These are phyloP conservation scores for Delichon dasypus DNA, from an alignment of 2,797 vertebrate genomes.

Conservation along the genomic window DNA sequence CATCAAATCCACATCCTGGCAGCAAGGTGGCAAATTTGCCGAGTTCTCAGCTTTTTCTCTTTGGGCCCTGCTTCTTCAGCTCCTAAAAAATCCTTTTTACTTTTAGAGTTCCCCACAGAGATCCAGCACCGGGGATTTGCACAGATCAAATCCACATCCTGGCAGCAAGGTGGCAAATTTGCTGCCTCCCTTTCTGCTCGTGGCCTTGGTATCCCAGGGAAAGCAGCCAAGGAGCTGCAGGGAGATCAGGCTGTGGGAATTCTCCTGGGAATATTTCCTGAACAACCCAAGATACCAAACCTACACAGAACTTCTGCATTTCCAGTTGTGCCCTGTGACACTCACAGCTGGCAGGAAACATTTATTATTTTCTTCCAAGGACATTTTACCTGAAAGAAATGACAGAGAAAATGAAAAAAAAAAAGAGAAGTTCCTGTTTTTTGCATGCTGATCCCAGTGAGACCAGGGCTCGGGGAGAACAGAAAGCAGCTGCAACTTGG, in stretches of 20 bases:
- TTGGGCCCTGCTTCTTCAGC: too few species aligned
- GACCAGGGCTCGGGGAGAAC: neutral
- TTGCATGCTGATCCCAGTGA: neutral
- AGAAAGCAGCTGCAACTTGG: neutral
- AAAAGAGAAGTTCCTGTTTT: fast-evolving
- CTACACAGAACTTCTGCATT: neutral
- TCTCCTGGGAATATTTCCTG: neutral
- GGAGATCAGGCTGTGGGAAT: neutral
- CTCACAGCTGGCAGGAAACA: neutral
- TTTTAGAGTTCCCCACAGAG: too few species aligned
- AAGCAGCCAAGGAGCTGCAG: neutral
- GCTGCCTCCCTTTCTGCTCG: neutral
- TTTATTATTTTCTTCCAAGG: neutral
- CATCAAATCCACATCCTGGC: neutral
- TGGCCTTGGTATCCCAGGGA: neutral
- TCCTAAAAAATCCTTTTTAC: too few species aligned
- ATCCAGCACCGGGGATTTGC: neutral
- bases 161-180: neutral
- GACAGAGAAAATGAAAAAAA: neutral
- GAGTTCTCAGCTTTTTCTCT: too few species aligned
- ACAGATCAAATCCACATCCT: neutral
- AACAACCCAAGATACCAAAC: neutral
- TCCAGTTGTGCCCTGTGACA: neutral
- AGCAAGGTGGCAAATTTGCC: too few species aligned
- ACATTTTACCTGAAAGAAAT: neutral